Evolutionary conservation across 2,113 vertebrate species (phyloP).

Genomic region (Psilopsiagon aymara): DNA sequence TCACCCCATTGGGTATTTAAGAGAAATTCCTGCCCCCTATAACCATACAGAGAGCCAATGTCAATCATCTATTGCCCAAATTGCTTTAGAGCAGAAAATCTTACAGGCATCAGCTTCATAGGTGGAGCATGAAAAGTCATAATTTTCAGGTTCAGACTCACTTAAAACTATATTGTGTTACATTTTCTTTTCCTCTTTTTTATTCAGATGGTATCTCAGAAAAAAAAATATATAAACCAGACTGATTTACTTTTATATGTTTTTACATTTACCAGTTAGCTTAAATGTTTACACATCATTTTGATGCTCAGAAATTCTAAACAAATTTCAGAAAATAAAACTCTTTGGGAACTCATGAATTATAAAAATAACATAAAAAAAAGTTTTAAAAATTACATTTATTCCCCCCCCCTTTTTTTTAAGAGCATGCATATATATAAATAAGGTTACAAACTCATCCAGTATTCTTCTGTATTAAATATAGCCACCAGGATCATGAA

Average conservation of each 20-base stretch:
- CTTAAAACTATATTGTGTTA: background rate
- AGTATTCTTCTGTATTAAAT: background rate
- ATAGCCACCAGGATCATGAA: rapidly evolving
- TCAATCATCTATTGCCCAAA: background rate
- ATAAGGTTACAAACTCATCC: background rate
- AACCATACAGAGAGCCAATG: background rate
- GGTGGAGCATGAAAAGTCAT: background rate
- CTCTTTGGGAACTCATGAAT: background rate
- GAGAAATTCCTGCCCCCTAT: background rate
- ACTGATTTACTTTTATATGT: background rate
- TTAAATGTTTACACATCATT: background rate
- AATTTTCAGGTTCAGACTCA: background rate
- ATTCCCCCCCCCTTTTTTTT: background rate
- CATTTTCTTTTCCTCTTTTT: background rate
- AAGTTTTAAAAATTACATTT: background rate
- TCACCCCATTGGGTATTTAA: rapidly evolving
- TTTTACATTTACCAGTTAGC: background rate
- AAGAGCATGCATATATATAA: background rate
- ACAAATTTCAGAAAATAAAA: background rate
- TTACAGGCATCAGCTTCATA: background rate
- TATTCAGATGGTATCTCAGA: background rate
- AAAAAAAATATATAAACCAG: background rate
- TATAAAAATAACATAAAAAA: background rate
- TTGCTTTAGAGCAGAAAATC: background rate
- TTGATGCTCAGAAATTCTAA: background rate